These are phyloP conservation scores for Oscheius sp. DNA, from an alignment of 2,888 invertebrate species.

Conservation along the genomic window DNA sequence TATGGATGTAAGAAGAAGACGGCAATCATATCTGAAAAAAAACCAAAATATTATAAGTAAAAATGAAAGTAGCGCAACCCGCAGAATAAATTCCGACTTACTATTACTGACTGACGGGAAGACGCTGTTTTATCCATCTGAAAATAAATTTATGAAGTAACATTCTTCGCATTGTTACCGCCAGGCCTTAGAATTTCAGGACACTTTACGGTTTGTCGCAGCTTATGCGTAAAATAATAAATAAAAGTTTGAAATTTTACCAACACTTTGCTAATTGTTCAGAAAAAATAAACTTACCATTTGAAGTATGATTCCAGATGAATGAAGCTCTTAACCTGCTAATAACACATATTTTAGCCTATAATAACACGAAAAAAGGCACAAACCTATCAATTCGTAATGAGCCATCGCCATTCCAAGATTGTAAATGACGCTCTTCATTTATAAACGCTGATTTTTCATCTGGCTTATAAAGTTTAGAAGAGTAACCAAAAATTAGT, in stretches of 20 bases:
- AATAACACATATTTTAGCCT: constrained; percentile 15
- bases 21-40: constrained; percentile 70
- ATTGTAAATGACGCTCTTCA: constrained; percentile 61
- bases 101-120: not conserved
- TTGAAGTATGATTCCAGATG: not conserved
- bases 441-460: constrained; percentile 49
- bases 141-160: constrained; percentile 8
- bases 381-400: constrained; percentile 53
- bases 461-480: constrained; percentile 53
- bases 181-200: not conserved
- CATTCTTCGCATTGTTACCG: not conserved
- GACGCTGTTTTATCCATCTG: constrained; percentile 7
- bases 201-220: not conserved
- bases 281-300: constrained; percentile 13
- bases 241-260: not conserved
- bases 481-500: constrained; percentile 64
- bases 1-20: constrained; percentile 61
- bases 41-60: not conserved
- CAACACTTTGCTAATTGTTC: not conserved
- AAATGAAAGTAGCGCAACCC: not conserved
- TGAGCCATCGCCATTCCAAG: constrained; percentile 61
- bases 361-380: not conserved
- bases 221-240: not conserved
- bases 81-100: constrained; percentile 16
- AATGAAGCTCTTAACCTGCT: not conserved